Conservation (phyloP, 30 jellyfish, hydroid and myxozoan genomes). For the Pelagia noctiluca region DNA sequence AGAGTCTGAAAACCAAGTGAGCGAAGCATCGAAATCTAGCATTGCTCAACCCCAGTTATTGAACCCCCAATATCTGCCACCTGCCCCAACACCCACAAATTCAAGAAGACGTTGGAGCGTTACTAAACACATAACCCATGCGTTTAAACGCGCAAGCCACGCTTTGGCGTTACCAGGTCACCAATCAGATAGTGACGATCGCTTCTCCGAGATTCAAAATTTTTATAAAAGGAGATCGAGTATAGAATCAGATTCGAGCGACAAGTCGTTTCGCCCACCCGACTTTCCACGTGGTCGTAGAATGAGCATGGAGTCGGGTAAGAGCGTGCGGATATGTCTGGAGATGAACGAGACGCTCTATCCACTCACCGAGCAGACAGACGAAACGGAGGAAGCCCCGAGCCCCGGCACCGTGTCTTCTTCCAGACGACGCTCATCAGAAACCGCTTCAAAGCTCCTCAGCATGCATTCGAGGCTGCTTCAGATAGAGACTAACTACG, state of each 20-base stretch:
- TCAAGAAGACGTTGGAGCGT: conserved; percentile 42
- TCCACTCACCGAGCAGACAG: conserved; percentile 40
- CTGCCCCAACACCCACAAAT: no score
- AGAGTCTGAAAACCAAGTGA: not conserved
- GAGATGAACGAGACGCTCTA: conserved; percentile 44
- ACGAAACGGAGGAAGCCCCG: conserved; percentile 29
- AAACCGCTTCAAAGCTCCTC: not conserved
- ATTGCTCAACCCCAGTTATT: not conserved
- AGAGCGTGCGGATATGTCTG: conserved; percentile 22
- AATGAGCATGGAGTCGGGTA: conserved; percentile 31
- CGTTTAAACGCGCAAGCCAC: conserved; percentile 14
- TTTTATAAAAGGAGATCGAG: not conserved
- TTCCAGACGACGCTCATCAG: not conserved
- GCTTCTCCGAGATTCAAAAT: conserved; percentile 4
- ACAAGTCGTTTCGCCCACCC: not conserved
- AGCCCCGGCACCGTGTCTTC: not conserved
- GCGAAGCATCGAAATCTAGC: not conserved
- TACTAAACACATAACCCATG: not conserved
- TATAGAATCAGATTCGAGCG: conserved; percentile 8
- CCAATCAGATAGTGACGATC: not conserved
- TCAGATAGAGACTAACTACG: not conserved
- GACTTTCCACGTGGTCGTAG: conserved; percentile 29
- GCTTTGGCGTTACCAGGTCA: not conserved
- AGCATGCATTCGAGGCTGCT: not conserved
- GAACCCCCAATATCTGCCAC: not conserved